A percentile compares a stretch with the other conserved stretches of the same genome.
These are phyloP conservation scores for Brenthis hecate DNA, from an alignment of 2,888 invertebrate species.

Conservation along the genomic window DNA sequence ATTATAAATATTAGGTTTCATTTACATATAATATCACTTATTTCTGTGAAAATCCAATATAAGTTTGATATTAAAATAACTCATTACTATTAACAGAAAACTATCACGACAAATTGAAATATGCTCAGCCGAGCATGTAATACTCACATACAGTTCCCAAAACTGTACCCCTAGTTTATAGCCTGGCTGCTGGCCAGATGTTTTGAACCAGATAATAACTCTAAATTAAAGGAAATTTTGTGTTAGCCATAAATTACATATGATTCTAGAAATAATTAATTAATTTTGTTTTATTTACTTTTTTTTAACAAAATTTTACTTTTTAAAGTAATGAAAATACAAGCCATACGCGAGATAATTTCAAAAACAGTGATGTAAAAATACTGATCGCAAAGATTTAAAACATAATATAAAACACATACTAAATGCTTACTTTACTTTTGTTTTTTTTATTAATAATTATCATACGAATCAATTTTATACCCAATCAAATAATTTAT, in stretches of 20 bases:
- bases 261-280: background rate
- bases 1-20: no score
- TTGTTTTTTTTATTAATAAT: no score
- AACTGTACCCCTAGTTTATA: conserved; percentile 33
- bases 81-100: conserved; percentile 15
- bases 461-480: no score
- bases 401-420: no score
- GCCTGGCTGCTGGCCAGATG: conserved; percentile 35
- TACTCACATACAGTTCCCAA: conserved; percentile 34
- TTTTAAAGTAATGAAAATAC: no score
- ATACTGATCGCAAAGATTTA: no score
- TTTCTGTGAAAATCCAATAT: background rate
- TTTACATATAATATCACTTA: no score
- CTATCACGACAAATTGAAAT: conserved; percentile 28
- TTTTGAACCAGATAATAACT: conserved; percentile 35
- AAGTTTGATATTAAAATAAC: background rate
- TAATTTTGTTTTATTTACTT: conserved; percentile 1
- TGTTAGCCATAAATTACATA: conserved; percentile 6
- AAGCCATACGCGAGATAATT: no score
- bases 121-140: conserved; percentile 35
- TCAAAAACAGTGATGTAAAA: no score
- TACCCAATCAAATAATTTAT: no score
- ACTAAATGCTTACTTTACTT: no score
- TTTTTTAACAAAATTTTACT: no score
- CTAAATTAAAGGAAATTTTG: conserved; percentile 13